Conservation (phyloP, 1,140 invertebrate species). For the Leptinotarsa texana region DNA sequence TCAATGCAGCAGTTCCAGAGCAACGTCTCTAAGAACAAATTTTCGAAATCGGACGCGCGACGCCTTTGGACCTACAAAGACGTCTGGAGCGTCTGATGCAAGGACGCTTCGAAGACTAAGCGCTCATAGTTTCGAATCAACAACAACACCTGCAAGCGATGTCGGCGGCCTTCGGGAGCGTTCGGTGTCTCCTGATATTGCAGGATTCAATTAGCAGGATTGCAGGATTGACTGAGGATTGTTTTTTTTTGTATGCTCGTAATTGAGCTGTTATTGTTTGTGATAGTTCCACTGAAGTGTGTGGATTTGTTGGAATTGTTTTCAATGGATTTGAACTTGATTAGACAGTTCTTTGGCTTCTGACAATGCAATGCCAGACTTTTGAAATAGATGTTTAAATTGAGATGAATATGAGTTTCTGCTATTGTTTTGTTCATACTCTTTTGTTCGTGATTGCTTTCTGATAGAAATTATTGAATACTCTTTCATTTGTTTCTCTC, state of each 20-base stretch:
- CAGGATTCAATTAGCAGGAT: constrained; percentile 18
- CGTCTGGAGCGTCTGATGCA: background rate
- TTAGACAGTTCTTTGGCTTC: background rate
- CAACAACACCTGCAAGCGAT: constrained; percentile 9
- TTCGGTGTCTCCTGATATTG: constrained; percentile 5
- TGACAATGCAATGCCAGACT: too few species aligned
- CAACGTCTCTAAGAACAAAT: constrained; percentile 8
- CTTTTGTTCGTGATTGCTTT: too few species aligned
- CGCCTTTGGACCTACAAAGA: background rate
- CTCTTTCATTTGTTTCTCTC: too few species aligned
- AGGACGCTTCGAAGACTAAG: constrained; percentile 7
- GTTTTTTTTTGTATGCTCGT: background rate
- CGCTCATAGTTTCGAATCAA: background rate
- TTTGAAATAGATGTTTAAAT: too few species aligned
- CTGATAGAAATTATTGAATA: too few species aligned
- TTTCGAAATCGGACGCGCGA: background rate
- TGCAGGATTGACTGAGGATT: constrained; percentile 11
- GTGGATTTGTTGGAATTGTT: background rate
- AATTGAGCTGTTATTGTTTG: background rate
- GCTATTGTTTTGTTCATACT: too few species aligned
- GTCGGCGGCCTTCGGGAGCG: background rate
- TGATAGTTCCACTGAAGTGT: background rate
- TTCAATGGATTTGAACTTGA: background rate
- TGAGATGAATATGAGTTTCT: too few species aligned
- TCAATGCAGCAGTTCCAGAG: background rate